Base-by-base conservation (phyloP, 2,113 vertebrate genomes). In the Cariama cristata region DNA sequence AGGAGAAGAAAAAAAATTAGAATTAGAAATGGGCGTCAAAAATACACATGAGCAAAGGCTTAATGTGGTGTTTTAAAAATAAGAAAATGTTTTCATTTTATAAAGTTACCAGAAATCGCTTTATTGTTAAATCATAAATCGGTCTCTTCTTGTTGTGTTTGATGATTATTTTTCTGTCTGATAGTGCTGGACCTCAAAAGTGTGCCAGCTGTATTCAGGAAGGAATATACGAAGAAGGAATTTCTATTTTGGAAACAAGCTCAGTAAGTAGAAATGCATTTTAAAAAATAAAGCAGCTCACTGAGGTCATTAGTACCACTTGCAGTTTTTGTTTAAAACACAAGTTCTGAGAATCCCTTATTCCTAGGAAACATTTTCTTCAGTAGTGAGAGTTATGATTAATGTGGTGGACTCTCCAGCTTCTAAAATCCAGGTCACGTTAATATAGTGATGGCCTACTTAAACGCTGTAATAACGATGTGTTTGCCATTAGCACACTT, bases 141-240 rank as follows among this genome's bases (percentile, higher is more conserved):
- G 2, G 4, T 23, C 28, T 50, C 17, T 59, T 17, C 35, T 62
- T 38, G 3, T 60, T 73, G 16, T 64, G 28, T 66, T 56, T 92
- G 83, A 45, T 73, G 49, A 7, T 92, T 63, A 10, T 56, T 86
- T 38, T 56, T 63, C 32, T 82, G 32, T 27, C 58, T 91, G 69
- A 59, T 64, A 99, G 99, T 92, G 98, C 98, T 13, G 99, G 99
- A 38, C 99, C 99, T 52, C 99, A 99, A 60, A 99, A 99, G 63
- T 99, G 99, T 68, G 98, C 99, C 24, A 99, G 99, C 85, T 99
- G 99, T 21, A 98, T 98, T 60, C 98, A 99, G 24, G 99, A 99
- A 72, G 99, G 99, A 33, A 99, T 99, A 27, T 99, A 99, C 0
- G 99, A 99, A 90, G 99, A 99, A 69, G 99, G 99, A 5, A 64